These are phyloP conservation scores for Dissostichus mawsoni DNA, from an alignment of 2,113 vertebrate genomes.

Conservation along the genomic window DNA sequence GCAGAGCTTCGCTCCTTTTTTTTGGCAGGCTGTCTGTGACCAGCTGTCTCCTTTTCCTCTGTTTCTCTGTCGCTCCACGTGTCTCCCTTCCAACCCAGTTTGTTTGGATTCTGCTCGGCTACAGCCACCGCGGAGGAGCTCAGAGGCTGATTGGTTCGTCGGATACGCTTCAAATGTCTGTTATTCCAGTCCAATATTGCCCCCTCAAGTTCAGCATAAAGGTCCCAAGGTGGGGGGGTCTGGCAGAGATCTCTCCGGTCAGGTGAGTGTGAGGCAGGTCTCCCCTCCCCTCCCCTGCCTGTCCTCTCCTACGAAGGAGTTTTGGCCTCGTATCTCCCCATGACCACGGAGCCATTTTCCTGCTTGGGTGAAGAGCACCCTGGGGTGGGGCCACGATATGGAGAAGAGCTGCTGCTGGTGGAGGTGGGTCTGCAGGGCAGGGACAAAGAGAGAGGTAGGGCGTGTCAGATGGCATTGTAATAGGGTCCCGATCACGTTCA, in stretches of 20 bases:
- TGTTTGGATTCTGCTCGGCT: slow-evolving; percentile 81
- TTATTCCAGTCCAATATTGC: slow-evolving; percentile 52
- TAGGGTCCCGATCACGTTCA: slow-evolving; percentile 81
- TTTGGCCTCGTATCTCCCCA: slow-evolving; percentile 84
- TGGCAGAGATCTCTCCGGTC: slow-evolving; percentile 36
- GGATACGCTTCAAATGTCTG: slow-evolving; percentile 45
- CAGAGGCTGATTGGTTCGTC: slow-evolving; percentile 61
- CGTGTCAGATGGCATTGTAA: slow-evolving; percentile 73
- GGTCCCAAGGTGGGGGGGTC: slow-evolving; percentile 33
- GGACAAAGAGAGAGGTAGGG: slow-evolving; percentile 61
- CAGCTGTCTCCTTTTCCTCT: slow-evolving; percentile 79
- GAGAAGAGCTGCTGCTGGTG: slow-evolving; percentile 87
- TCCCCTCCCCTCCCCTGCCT: slow-evolving; percentile 13
- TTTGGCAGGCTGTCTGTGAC: slow-evolving; percentile 81
- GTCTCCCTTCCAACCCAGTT: slow-evolving; percentile 72
- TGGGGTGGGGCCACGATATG: slow-evolving; percentile 80
- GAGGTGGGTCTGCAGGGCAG: slow-evolving; percentile 84
- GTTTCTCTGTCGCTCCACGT: slow-evolving; percentile 64
- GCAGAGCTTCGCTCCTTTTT: slow-evolving; percentile 67
- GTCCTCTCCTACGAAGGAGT: slow-evolving; percentile 84
- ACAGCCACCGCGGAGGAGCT: slow-evolving; percentile 64
- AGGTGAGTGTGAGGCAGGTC: slow-evolving; percentile 33
- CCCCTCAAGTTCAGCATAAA: slow-evolving; percentile 46
- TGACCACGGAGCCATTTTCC: slow-evolving; percentile 86
- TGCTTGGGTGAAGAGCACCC: slow-evolving; percentile 89